Evolutionary conservation across 2,113 vertebrate species (phyloP), one percentile per base, ranked within the genome.

Genomic region (Cacatua alba): DNA sequence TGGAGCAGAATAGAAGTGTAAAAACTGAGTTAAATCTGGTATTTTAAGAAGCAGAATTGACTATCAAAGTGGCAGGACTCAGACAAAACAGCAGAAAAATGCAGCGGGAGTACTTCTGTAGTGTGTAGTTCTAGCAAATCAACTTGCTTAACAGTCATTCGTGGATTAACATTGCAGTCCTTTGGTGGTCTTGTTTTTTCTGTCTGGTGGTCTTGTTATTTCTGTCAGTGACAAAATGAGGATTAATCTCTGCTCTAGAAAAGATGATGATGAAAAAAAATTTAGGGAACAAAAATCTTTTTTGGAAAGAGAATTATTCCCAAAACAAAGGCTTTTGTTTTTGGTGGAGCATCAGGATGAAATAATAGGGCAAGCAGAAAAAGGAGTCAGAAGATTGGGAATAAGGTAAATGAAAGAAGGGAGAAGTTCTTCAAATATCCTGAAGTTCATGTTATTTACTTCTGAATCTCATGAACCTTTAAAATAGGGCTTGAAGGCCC

Each of bases 1-100:
- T 97, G 97, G 97, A 97, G 96, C 96, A 98, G 96, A 94, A 86
- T 92, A 60, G 95, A 97, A 96, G 84, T 89, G 55, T 91, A 90
- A 95, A 95, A 97, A 70, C 65, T 63, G 76, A 92, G 81, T 79
- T 84, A 88, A 90, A 44, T 31, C 33, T 90, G 84, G 31, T 86
- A n/a, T 79, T 62, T 93, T 90, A 91, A 82, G 68, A 72, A 88
- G 52, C 52, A 65, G 79, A 87, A 71, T 37, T 92, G 83, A 91
- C 59, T 92, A 39, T 89, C 46, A 85, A 75, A 94, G 72, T 81
- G 55, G 49, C 25, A 53, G 48, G 37, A 79, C 77, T 81, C 0
- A 1, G 65, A 68, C 69, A 31, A 88, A 92, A 69, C 33, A 52
- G 24, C 29, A 41, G 62, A 94, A 93, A 71, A 94, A 53, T 35